phyloP scores from a whole-genome alignment of 2,113 vertebrate species.

The Ginglymostoma cirratum region DNA sequence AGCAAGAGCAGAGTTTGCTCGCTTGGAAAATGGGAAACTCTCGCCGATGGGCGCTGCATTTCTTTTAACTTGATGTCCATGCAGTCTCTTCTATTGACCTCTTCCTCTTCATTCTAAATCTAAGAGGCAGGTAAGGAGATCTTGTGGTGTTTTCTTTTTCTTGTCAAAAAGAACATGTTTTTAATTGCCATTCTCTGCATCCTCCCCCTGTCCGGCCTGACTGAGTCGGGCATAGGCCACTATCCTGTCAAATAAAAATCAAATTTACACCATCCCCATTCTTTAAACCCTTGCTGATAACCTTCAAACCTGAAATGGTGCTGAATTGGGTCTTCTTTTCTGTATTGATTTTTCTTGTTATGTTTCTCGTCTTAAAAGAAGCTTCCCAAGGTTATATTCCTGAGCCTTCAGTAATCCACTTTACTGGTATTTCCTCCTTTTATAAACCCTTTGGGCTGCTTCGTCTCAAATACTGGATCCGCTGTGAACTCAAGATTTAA shows the following conservation, averaged over 20 bases:
- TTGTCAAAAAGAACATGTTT: not conserved
- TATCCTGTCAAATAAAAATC: not conserved
- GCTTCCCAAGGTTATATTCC: not conserved
- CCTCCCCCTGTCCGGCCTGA: conserved; percentile 15
- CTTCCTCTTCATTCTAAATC: not conserved
- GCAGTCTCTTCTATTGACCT: too few relatives aligned
- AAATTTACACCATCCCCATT: not conserved
- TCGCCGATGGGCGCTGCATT: not conserved
- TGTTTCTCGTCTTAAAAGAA: not conserved
- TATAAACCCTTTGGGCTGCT: not conserved
- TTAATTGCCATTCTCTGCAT: not conserved
- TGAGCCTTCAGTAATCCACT: not conserved
- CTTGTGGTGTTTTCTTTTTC: not conserved
- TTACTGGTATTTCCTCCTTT: not conserved
- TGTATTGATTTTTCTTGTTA: not conserved
- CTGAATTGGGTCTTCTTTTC: not conserved
- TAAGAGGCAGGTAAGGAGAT: not conserved
- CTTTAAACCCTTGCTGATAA: not conserved
- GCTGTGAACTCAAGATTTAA: not conserved
- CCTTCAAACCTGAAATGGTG: not conserved
- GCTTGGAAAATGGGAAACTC: conserved; percentile 18
- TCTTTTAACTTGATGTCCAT: not conserved
- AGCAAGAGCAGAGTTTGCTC: not conserved
- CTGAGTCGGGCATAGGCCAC: conserved; percentile 5
- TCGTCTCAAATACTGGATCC: not conserved